Evolutionary conservation across 2,113 vertebrate species (phyloP).

Genomic region (Aptenodytes patagonicus): DNA sequence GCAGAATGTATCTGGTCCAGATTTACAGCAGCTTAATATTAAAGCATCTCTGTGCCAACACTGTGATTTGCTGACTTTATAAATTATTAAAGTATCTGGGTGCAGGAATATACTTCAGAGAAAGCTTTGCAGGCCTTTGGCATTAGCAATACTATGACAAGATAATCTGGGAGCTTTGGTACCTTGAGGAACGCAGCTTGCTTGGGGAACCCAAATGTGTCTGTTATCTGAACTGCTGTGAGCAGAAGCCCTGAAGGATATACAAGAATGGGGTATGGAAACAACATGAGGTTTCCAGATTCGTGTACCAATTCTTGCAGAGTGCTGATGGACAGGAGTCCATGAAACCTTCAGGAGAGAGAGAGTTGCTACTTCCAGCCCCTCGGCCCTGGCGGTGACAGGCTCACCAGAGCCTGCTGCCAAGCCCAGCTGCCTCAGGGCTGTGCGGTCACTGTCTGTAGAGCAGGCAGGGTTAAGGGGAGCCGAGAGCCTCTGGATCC

Average conservation of each 20-base stretch:
- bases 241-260: neutral
- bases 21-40: constrained; percentile 16
- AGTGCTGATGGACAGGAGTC: neutral
- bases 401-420: neutral
- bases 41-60: neutral
- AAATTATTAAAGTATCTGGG: constrained; percentile 42
- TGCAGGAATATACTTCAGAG: neutral
- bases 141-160: neutral
- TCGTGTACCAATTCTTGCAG: rapidly evolving
- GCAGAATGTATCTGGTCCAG: neutral
- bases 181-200: neutral
- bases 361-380: neutral
- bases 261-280: neutral
- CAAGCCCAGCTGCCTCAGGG: neutral
- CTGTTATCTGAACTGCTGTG: neutral
- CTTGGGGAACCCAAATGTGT: neutral
- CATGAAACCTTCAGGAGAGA: neutral
- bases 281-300: neutral
- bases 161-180: neutral
- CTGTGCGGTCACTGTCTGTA: neutral
- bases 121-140: neutral
- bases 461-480: neutral
- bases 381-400: rapidly evolving
- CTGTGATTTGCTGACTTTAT: constrained; percentile 9
- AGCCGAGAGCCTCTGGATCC: neutral